Conservation (phyloP, 2,888 invertebrate species). For the Aphodius sticticus region DNA sequence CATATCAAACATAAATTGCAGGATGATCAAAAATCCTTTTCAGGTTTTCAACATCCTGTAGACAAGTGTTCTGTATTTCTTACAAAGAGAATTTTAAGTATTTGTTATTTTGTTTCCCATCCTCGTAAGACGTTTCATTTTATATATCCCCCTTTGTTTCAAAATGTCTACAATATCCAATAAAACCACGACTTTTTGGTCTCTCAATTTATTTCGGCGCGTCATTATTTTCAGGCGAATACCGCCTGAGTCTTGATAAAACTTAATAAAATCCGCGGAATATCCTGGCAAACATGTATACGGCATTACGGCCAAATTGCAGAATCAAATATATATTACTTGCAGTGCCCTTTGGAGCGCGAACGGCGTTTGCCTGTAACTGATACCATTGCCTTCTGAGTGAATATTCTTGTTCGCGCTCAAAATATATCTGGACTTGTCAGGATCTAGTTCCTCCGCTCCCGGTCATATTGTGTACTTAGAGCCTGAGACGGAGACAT, state of each 20-base stretch:
- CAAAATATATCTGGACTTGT: conserved; percentile 24
- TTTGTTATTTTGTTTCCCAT: no score
- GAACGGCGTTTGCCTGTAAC: not conserved
- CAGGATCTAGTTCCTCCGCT: not conserved
- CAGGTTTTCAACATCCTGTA: no score
- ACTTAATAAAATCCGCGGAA: not conserved
- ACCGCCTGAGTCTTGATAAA: not conserved
- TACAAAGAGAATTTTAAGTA: no score
- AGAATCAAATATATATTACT: not conserved
- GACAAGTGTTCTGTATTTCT: no score
- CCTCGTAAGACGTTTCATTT: no score
- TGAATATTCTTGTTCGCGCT: conserved; percentile 21
- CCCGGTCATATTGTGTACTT: not conserved
- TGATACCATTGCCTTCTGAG: conserved; percentile 14
- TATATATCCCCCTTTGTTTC: no score
- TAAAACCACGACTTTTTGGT: not conserved
- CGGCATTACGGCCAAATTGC: not conserved
- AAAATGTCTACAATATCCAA: no score
- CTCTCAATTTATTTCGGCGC: not conserved
- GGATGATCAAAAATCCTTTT: no score
- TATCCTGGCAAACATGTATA: not conserved
- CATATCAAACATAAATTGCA: no score
- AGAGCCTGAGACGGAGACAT: not conserved
- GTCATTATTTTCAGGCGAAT: not conserved
- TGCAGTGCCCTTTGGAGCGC: not conserved